Percentiles rank a stretch among this genome's conserved stretches.
phyloP scores from a whole-genome alignment of 2,113 vertebrate species.

The Aptenodytes patagonicus region DNA sequence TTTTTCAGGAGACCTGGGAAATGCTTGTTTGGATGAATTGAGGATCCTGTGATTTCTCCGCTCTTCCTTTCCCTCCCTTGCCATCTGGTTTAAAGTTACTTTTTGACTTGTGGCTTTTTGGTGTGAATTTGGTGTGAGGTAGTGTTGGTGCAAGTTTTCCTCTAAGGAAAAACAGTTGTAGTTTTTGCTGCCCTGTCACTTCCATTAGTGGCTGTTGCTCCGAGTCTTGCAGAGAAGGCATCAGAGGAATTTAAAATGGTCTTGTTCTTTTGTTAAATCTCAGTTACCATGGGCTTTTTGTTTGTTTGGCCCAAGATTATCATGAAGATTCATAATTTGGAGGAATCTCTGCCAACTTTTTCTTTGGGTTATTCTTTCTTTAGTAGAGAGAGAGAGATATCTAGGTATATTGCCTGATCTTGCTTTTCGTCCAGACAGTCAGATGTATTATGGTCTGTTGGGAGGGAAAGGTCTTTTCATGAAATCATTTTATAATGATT shows the following conservation, averaged over 20 bases:
- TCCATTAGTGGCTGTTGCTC: neutral
- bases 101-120: neutral
- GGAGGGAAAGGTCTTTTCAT: neutral
- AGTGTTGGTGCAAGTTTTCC: neutral
- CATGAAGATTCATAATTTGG: neutral
- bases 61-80: neutral
- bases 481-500: neutral
- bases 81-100: neutral
- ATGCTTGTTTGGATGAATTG: neutral
- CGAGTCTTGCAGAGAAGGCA: neutral
- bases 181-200: neutral
- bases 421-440: neutral
- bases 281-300: neutral
- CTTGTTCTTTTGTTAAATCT: neutral
- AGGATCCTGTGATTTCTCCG: neutral
- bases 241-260: neutral
- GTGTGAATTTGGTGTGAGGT: neutral
- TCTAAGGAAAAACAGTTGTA: neutral
- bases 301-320: neutral
- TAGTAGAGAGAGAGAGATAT: neutral
- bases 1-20: neutral
- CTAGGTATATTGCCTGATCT: neutral
- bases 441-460: neutral
- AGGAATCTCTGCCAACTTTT: neutral
- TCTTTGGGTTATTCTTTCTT: neutral